Percentiles rank a stretch among this genome's conserved stretches.
Evolutionary conservation across 1,140 invertebrate species (phyloP).

Genomic region (Antheraea pernyi): DNA sequence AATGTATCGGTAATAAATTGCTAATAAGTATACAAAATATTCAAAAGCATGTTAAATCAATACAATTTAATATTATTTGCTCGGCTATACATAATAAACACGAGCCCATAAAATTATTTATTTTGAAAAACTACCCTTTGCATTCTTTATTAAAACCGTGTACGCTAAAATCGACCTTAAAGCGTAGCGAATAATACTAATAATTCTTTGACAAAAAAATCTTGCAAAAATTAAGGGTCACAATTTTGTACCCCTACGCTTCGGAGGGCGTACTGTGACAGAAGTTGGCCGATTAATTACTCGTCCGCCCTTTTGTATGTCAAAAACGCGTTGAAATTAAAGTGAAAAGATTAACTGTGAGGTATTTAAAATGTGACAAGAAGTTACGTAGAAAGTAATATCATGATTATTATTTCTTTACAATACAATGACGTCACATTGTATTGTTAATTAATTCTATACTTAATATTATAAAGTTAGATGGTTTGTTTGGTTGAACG

Average conservation of each 20-base stretch:
- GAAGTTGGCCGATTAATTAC: slow-evolving; percentile 16
- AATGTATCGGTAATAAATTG: too few species aligned
- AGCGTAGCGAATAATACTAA: background rate
- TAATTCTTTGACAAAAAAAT: background rate
- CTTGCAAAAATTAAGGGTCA: background rate
- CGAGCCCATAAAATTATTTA: slow-evolving; percentile 9
- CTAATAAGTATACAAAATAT: background rate
- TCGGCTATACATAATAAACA: background rate
- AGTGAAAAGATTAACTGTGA: slow-evolving; percentile 1
- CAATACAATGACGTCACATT: too few species aligned
- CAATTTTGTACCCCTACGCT: slow-evolving; percentile 1
- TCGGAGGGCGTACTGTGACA: slow-evolving; percentile 3
- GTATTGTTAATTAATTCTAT: too few species aligned
- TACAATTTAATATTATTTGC: slow-evolving; percentile 2
- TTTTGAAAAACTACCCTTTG: slow-evolving; percentile 12
- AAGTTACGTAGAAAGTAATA: background rate
- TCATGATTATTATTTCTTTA: too few species aligned
- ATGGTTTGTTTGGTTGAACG: too few species aligned
- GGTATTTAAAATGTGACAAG: background rate
- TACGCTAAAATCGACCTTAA: background rate
- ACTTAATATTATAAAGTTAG: too few species aligned
- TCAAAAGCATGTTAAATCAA: slow-evolving; percentile 7
- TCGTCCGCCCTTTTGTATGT: slow-evolving; percentile 2
- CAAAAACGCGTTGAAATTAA: slow-evolving; percentile 4
- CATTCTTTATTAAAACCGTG: background rate